These are phyloP conservation scores for Serripes groenlandicus DNA, from an alignment of 2,888 invertebrate species.

Conservation along the genomic window DNA sequence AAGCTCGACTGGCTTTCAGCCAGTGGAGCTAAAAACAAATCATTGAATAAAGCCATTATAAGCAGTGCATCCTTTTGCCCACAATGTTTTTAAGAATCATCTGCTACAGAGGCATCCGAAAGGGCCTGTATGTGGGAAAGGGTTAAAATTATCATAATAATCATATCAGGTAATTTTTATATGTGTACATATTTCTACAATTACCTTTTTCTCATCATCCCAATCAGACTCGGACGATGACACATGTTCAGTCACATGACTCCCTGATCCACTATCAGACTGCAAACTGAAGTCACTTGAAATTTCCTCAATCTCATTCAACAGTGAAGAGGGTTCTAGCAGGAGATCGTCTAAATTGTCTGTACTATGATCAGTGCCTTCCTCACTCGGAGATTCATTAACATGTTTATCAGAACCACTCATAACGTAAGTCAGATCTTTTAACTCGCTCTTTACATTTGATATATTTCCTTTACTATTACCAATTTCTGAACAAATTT, in stretches of 20 bases:
- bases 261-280: conserved; percentile 66
- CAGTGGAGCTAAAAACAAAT: no score
- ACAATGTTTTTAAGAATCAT: no score
- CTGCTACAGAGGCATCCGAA: no score
- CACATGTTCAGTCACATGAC: conserved; percentile 58
- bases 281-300: conserved; percentile 70
- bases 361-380: background rate
- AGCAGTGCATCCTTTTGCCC: no score
- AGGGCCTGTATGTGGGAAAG: no score
- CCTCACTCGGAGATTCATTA: background rate
- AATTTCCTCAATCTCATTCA: conserved; percentile 72
- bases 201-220: conserved; percentile 64
- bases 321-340: conserved; percentile 66
- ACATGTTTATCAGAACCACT: background rate
- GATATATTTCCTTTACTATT: background rate
- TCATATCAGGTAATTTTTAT: no score
- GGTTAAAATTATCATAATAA: no score
- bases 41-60: no score
- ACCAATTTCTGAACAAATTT: background rate
- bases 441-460: background rate
- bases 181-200: no score
- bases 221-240: conserved; percentile 74
- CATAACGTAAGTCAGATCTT: background rate
- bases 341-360: conserved; percentile 59
- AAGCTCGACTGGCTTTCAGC: no score